phyloP scores from a whole-genome alignment of 2,113 vertebrate species.

The Ammodytes dubius region DNA sequence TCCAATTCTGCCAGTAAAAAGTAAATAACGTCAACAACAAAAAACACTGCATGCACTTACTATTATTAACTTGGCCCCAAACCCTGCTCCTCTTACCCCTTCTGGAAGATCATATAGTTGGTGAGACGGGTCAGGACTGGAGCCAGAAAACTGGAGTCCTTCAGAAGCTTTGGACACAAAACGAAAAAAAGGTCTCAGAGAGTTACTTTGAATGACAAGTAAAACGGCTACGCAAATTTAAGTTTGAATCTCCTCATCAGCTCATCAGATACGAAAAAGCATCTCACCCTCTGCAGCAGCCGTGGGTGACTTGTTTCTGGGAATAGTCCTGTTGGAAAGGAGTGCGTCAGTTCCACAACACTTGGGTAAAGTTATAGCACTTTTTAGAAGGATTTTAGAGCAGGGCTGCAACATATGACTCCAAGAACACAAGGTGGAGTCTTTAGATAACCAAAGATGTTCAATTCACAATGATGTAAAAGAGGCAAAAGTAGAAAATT shows the following conservation, averaged over 20 bases:
- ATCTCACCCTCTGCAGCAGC: constrained; percentile 91
- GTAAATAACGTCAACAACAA: background rate
- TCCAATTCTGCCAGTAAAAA: constrained; percentile 81
- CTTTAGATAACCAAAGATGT: background rate
- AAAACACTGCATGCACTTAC: no score
- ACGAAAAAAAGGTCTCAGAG: background rate
- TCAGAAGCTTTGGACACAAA: constrained; percentile 88
- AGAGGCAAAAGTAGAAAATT: background rate
- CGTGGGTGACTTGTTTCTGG: constrained; percentile 91
- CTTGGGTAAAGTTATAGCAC: background rate
- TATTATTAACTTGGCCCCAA: background rate
- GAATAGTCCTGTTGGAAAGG: constrained; percentile 88
- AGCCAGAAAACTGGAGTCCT: constrained; percentile 90
- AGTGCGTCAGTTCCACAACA: background rate
- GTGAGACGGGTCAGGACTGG: constrained; percentile 88
- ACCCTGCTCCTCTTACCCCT: constrained; percentile 85
- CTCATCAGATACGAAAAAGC: background rate
- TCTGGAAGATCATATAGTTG: constrained; percentile 92
- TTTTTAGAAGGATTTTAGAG: background rate
- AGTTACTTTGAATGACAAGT: background rate
- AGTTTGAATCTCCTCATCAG: background rate
- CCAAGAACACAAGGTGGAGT: background rate
- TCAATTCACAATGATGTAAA: no score
- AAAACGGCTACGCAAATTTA: background rate
- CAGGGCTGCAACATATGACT: background rate